A percentile compares a stretch with the other conserved stretches of the same genome.
These are phyloP conservation scores for Julus scandinavius DNA, from an alignment of 2,888 invertebrate species.

Conservation along the genomic window DNA sequence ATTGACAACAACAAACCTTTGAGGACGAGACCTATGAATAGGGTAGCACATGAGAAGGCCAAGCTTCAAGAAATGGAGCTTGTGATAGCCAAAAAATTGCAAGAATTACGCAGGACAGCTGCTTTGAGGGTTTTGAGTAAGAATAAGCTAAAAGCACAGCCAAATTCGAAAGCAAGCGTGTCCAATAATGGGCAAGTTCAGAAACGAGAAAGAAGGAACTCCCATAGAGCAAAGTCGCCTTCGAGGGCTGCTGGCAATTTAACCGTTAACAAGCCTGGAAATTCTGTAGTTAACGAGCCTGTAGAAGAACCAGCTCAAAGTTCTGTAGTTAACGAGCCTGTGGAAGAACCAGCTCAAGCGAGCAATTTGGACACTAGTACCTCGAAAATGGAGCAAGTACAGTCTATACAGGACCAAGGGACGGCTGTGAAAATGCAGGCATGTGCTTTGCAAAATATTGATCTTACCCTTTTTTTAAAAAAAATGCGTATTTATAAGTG, in stretches of 20 bases:
- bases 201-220: neutral
- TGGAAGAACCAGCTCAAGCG: neutral
- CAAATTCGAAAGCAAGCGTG: neutral
- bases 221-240: neutral
- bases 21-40: slow-evolving; percentile 16
- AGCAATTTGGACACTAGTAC: neutral
- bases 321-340: neutral
- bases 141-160: neutral
- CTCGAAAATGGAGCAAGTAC: neutral
- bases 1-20: neutral
- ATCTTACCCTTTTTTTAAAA: neutral
- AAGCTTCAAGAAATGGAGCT: slow-evolving; percentile 55
- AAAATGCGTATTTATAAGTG: neutral
- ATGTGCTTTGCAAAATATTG: neutral
- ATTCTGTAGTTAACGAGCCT: too few species aligned
- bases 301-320: neutral
- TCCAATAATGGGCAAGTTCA: neutral
- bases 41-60: slow-evolving; percentile 53
- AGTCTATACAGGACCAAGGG: neutral
- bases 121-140: neutral
- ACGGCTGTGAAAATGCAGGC: neutral
- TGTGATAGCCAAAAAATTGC: slow-evolving; percentile 55
- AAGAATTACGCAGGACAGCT: slow-evolving; percentile 50
- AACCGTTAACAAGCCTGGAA: neutral
- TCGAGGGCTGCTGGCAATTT: neutral